phyloP scores from a whole-genome alignment of 1,140 invertebrate species.

The Neotoxoptera formosana region DNA sequence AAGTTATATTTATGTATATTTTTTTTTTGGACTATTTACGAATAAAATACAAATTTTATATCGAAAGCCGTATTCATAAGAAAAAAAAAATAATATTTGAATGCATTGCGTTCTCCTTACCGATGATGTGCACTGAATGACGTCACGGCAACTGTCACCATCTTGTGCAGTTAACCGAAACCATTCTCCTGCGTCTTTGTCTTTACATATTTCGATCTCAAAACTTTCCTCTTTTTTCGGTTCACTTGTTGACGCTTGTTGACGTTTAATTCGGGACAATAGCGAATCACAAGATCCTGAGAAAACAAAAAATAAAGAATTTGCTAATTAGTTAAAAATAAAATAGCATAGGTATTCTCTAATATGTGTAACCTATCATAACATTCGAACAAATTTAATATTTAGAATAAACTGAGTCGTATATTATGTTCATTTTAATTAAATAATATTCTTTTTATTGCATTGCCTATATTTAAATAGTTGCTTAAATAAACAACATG shows the following conservation, averaged over 20 bases:
- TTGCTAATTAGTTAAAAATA: background rate
- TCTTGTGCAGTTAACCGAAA: conserved; percentile 88
- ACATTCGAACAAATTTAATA: too few species aligned
- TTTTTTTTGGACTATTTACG: background rate
- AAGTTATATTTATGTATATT: background rate
- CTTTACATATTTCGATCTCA: conserved; percentile 89
- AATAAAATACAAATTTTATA: background rate
- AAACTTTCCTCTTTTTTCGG: conserved; percentile 84
- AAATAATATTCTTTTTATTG: background rate
- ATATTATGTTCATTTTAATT: background rate
- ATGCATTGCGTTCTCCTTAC: conserved; percentile 66
- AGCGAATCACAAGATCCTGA: conserved; percentile 61
- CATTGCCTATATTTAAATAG: background rate
- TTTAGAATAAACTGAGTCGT: background rate
- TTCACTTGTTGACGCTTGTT: conserved; percentile 67
- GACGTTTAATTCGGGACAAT: conserved; percentile 67
- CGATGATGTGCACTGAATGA: conserved; percentile 93
- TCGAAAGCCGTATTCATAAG: background rate
- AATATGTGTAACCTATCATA: background rate
- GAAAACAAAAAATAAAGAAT: background rate
- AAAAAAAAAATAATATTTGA: background rate
- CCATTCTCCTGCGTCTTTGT: conserved; percentile 95
- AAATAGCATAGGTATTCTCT: background rate
- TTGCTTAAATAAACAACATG: background rate
- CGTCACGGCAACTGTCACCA: conserved; percentile 92